Percentiles rank a stretch among this genome's conserved stretches.
phyloP scores from a whole-genome alignment of 2,888 invertebrate species.

The Mythimna albipuncta region DNA sequence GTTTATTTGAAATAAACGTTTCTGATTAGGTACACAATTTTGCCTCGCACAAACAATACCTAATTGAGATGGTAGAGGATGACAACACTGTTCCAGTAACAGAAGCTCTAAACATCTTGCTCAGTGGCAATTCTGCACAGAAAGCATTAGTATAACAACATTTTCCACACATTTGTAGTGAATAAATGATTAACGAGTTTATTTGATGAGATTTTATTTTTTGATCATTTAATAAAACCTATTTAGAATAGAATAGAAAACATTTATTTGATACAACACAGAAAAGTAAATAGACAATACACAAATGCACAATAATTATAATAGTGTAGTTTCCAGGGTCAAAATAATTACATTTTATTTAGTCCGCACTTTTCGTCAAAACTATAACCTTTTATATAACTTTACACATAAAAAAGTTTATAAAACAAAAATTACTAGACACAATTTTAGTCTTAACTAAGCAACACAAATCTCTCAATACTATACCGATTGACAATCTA shows the following conservation, averaged over 20 bases:
- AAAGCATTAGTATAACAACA: not conserved
- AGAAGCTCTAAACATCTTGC: not conserved
- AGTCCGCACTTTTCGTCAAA: no score
- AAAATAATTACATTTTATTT: no score
- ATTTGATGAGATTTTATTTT: constrained; percentile 3
- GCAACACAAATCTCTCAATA: no score
- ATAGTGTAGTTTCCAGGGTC: no score
- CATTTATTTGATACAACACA: not conserved
- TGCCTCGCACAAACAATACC: not conserved
- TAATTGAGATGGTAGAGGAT: not conserved
- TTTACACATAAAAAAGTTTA: no score
- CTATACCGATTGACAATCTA: no score
- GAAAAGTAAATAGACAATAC: not conserved
- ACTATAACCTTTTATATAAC: no score
- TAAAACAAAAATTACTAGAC: no score
- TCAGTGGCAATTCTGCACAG: not conserved
- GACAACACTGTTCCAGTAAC: not conserved
- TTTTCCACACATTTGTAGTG: not conserved
- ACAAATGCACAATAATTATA: no score
- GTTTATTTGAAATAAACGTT: no score
- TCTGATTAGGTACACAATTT: not conserved
- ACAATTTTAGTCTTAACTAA: no score
- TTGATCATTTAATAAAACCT: constrained; percentile 3
- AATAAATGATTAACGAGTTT: not conserved
- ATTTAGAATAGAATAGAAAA: not conserved